Evolutionary conservation across 2,888 invertebrate genomes (phyloP).

Genomic region (Thereva unica): DNA sequence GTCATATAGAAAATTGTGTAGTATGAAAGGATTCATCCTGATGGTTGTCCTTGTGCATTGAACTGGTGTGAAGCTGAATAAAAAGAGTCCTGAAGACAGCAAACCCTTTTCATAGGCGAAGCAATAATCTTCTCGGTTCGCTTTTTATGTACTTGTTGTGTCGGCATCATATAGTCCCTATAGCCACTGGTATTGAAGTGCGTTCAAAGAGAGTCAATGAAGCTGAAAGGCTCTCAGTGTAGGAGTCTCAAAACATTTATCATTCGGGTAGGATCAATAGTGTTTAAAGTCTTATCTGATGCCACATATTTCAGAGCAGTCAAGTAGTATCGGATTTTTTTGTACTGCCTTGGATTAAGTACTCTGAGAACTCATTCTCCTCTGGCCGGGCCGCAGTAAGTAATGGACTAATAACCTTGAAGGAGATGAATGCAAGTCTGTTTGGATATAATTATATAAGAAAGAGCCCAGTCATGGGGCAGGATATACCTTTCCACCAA

Average conservation of each 20-base stretch:
- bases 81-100: neutral
- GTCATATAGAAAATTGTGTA: slow-evolving; percentile 1
- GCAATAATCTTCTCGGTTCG: slow-evolving; percentile 11
- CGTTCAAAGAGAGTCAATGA: slow-evolving; percentile 25
- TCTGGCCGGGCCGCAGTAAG: no score
- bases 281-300: slow-evolving; percentile 10
- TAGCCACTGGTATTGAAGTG: slow-evolving; percentile 27
- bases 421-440: no score
- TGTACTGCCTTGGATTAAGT: no score
- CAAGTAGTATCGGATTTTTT: neutral
- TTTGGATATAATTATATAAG: neutral
- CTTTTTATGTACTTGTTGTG: neutral
- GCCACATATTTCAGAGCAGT: slow-evolving; percentile 15
- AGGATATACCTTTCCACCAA: slow-evolving; percentile 36
- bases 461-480: slow-evolving; percentile 8
- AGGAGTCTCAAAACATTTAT: slow-evolving; percentile 19
- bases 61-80: slow-evolving; percentile 32
- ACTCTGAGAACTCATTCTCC: no score
- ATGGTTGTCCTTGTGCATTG: slow-evolving; percentile 23
- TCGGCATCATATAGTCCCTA: neutral
- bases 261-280: slow-evolving; percentile 11
- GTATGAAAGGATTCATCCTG: slow-evolving; percentile 4
- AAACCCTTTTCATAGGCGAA: no score
- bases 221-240: slow-evolving; percentile 22
- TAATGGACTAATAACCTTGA: no score